Base-by-base conservation (phyloP, 1,140 invertebrate species). In the Potamilus streckersoni region DNA sequence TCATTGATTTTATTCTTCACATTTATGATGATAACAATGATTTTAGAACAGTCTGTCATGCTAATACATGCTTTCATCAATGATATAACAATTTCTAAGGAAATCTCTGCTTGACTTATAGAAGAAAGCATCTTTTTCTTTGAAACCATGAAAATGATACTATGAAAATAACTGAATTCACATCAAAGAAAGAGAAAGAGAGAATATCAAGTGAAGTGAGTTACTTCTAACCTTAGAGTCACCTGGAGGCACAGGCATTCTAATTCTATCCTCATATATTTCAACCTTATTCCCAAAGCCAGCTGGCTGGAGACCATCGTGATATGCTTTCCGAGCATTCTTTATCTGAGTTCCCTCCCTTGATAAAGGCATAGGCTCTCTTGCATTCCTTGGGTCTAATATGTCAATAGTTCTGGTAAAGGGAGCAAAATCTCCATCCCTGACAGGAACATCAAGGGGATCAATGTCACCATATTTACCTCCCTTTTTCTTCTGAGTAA, bases 371-470 rank as follows among this genome's bases (percentile, higher is more conserved):
- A 90, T 59, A 6, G 89, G 88, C 6, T 82, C 82, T 2, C 82
- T 81, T 27, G 89, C 88, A 69, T 82, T 77, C 11, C 82, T 76
- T 17, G 89, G 89, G 74, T 90, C 88, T 31, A 90, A 81, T 27
- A 90, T 74, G 58, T 88, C 88, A 66, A 82, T 82, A 38, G 86
- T 90, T 65, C 89, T 76, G 55, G 84, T 86, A 82, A 89, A 89
- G 49, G 89, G 89, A 55, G 90, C 79, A 82, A 89, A 90, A 20
- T 89, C 85, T 55, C 74, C 79, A 56, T 85, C 79, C 38, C 70
- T 71, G 23, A 82, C 61, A 60, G 80, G 84, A 19, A 72, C 68
- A n/a, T 83, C 73, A 14, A 79, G 60, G 5, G 79, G 78, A 67
- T 84, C 76, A 67, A 8, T 60, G 57, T 84, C 80, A 56, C 62